These are phyloP conservation scores for Zosterops hypoxanthus DNA, from an alignment of 2,113 vertebrate species.

Conservation along the genomic window DNA sequence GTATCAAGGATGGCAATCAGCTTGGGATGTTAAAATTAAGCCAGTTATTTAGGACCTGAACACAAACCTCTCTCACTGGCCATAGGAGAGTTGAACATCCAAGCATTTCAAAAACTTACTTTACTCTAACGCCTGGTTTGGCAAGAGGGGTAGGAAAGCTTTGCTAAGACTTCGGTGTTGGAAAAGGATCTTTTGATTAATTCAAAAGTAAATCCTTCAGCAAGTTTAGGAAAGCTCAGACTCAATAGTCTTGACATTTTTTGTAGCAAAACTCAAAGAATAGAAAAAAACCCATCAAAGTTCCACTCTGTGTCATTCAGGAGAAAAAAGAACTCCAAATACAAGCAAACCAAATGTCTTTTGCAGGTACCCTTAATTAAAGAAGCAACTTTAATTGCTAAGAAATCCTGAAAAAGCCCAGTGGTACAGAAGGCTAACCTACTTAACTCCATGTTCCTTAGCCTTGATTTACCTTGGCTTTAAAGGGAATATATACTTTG, in stretches of 20 bases:
- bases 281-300: neutral
- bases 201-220: neutral
- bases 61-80: neutral
- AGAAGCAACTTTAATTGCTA: neutral
- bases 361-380: neutral
- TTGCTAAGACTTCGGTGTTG: neutral
- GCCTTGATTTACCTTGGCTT: neutral
- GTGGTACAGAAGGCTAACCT: neutral
- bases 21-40: neutral
- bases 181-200: neutral
- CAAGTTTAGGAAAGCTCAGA: neutral
- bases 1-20: neutral
- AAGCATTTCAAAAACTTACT: neutral
- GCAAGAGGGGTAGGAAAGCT: neutral
- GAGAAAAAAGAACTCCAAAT: neutral
- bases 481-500: neutral
- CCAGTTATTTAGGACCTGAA: neutral
- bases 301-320: neutral
- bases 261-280: neutral
- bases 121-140: neutral
- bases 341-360: neutral
- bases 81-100: neutral
- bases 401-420: neutral
- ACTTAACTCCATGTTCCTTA: neutral
- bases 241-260: neutral